Evolutionary conservation across 2,113 vertebrate genomes (phyloP), one percentile per base, ranked within the genome.

Genomic region (Beaufortia kweichowensis): DNA sequence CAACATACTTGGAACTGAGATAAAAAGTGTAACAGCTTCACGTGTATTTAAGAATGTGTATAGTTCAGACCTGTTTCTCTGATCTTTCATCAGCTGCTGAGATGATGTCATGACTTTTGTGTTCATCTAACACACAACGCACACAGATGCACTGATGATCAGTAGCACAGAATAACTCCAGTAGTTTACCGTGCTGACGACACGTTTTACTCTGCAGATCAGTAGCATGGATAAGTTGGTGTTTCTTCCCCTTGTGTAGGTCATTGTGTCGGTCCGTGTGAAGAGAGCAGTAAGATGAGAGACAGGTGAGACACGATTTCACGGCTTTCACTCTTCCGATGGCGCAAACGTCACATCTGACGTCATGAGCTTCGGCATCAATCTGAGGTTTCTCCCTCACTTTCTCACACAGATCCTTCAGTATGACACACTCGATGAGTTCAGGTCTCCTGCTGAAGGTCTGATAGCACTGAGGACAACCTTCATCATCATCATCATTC

Each of bases 271-370:
- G 17, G 4, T 50, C 46, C 19, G 17, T 50, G 46, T 50, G 46
- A 50, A 17, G 15, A 6, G 15, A 1, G 19, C 46, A 50, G 7
- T 19, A 50, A 19, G 46, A 46, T 3, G 41, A 11, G 41, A 46
- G 41, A 46, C 41, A 74, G 19, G 43, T 61, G 35, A 74, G 57
- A 26, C 71, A 74, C 29, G 71, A 62, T n/a, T 46, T 21, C 10
- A 50, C 17, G 57, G 57, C 17, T 74, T 46, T 46, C 2, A 46
- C 10, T 21, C 31, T 24, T 24, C 5, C 62, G 11, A n/a, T 33
- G 5, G 1, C 7, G 72, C 72, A 75, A n/a, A 48, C 41, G 31
- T 75, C 72, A 62, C 72, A 75, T 21, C 46, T 50, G 15, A 63
- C 24, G 15, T 35, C 71, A 74, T 15, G 11, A 6, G 6, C n/a